Evolutionary conservation across 2,113 vertebrate species (phyloP).

Genomic region (Colossoma macropomum): DNA sequence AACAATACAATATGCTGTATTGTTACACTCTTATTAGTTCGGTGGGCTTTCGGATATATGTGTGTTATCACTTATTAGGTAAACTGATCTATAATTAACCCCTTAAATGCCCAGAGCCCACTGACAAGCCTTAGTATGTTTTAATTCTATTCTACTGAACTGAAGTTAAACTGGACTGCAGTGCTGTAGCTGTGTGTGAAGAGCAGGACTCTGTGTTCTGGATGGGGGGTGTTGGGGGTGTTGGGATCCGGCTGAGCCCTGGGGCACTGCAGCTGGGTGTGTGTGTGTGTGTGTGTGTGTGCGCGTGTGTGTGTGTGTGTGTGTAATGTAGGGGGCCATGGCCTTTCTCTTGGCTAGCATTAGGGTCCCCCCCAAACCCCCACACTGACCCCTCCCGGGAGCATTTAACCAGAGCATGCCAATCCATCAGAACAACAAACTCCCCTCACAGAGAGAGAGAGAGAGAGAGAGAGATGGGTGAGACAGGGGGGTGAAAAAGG

Average conservation of each 20-base stretch:
- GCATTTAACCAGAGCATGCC: constrained; percentile 46
- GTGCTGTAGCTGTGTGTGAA: no score
- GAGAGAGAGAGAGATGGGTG: background rate
- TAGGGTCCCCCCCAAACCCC: constrained; percentile 12
- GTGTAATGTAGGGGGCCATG: constrained; percentile 29
- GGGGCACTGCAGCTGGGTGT: constrained; percentile 16
- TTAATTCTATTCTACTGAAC: no score
- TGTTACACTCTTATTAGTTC: no score
- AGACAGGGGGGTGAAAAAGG: no score
- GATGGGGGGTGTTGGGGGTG: background rate
- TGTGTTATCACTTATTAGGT: no score
- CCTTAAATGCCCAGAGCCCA: no score
- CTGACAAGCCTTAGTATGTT: no score
- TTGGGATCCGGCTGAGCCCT: background rate
- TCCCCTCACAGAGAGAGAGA: constrained; percentile 19
- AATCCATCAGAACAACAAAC: constrained; percentile 57
- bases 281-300: constrained; percentile 22
- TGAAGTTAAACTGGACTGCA: no score
- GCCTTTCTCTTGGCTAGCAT: constrained; percentile 35
- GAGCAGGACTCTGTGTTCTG: background rate
- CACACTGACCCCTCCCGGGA: constrained; percentile 26
- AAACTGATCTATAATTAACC: no score
- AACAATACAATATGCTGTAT: no score
- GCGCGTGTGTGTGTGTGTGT: constrained; percentile 24
- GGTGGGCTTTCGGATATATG: no score